Evolutionary conservation across 2,113 vertebrate genomes (phyloP), one percentile per base, ranked within the genome.

Genomic region (Lophotis ruficrista): DNA sequence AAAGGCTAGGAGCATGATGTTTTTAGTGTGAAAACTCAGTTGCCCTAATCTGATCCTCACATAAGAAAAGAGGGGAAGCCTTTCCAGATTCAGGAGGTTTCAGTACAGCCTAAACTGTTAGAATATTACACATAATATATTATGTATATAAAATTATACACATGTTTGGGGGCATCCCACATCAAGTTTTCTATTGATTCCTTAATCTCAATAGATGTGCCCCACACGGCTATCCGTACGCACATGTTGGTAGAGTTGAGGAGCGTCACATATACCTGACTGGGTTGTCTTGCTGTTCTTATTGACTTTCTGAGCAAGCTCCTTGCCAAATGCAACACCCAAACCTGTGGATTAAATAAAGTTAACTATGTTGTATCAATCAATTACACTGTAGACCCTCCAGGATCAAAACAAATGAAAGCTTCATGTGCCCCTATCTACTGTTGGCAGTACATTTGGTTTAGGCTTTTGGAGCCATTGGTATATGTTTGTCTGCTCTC

Each of bases 401-500:
- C 47, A 54, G 62, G 31, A 81, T 56, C 45, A 65, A 54, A 83
- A 33, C 30, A 71, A 19, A 41, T 47, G 31, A 8, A n/a, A 66
- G 37, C 56, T 84, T 83, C 6, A 2, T 12, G 9, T 94, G 45
- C 48, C 45, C 7, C 15, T 14, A 0, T n/a, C 24, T 83, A 22
- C 18, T 53, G 3, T 9, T 60, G 51, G 9, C n/a, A 31, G 30
- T 12, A 9, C 6, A 1, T 61, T 60, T 31, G 45, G 30, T n/a
- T 51, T 80, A 54, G 38, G 45, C 62, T 83, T 51, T 51, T 3
- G 12, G 45, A 84, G 24, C 50, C 24, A 30, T 11, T 13, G 4
- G 1, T 35, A 1, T 0, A 1, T 2, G 5, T 65, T 80, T 6
- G 0, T 37, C 35, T 88, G 38, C 12, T n/a, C 60, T 61, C 33